Base-by-base conservation (phyloP, 2,113 vertebrate species). In the Noctilio leporinus region DNA sequence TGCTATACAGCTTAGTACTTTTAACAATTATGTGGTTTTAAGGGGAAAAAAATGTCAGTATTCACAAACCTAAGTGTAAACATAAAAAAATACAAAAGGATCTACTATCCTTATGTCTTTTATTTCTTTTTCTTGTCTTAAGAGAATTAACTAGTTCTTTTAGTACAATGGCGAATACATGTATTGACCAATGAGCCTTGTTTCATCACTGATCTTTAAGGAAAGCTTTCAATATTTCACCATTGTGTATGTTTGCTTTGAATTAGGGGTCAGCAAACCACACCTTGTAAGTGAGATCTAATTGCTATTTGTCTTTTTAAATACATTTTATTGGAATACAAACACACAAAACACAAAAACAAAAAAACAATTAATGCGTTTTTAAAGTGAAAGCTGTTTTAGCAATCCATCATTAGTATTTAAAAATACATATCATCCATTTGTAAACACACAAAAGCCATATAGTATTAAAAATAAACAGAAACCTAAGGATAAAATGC, bases 401-500 rank as follows among this genome's bases (percentile, higher is more conserved):
- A 49, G 14, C 9, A 84, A 93, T 78, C n/a, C 10, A 72, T 70
- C 91, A 57, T 51, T 80, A 65, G 11, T n/a, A 90, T 73, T 92
- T 88, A 95, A 96, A 89, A 69, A 35, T 45, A 92, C 12, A 14
- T 76, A 72, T 40, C n/a, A 9, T 30, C 59, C 12, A 70, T 76
- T 57, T 57, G 10, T 64, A 96, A 94, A 72, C 14, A 81, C 40
- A 53, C 3, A 57, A 87, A 8, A 62, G 19, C 12, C 7, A 87
- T 76, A 65, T 45, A 86, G 59, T 92, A 83, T 81, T n/a, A 64
- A 93, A 83, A 69, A 78, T n/a, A 90, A 96, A 88, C 19, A 96
- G 77, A 91, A 93, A 49, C 40, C 95, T 95, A n/a, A 87, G 53
- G 87, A 89, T 67, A 11, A 97, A 89, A 92, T 89, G 2, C 84